Evolutionary conservation across 2,113 vertebrate species (phyloP).

Genomic region (Pagrus major): DNA sequence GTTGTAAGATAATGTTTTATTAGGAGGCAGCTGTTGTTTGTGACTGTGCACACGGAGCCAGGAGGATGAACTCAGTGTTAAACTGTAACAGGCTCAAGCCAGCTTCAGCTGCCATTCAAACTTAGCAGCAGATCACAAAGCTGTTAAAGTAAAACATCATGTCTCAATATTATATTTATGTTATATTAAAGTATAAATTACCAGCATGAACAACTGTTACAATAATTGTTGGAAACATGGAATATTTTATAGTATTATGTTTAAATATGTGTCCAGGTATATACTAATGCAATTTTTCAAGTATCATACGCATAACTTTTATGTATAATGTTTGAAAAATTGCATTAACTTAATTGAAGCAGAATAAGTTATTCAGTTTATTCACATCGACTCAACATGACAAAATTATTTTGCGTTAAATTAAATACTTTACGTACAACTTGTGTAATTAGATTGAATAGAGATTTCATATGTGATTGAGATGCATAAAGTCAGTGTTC

Average conservation of each 20-base stretch:
- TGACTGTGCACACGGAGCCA: neutral
- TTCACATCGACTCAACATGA: too few species aligned
- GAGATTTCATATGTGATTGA: too few species aligned
- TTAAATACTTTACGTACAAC: too few species aligned
- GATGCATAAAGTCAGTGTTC: too few species aligned
- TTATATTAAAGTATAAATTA: neutral
- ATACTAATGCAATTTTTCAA: neutral
- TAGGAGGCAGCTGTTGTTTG: neutral
- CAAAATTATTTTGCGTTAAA: too few species aligned
- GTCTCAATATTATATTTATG: neutral
- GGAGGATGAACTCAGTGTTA: conserved; percentile 4
- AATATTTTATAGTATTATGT: neutral
- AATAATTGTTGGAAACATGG: too few species aligned
- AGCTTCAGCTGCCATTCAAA: too few species aligned
- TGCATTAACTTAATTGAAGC: too few species aligned
- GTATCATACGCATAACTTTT: too few species aligned
- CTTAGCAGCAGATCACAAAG: neutral
- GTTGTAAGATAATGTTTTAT: conserved; percentile 5
- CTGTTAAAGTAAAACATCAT: neutral
- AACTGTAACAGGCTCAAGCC: neutral
- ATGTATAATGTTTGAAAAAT: too few species aligned
- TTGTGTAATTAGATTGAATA: too few species aligned
- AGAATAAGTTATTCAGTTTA: too few species aligned
- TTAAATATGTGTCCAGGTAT: neutral
- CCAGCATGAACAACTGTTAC: neutral